Conservation (phyloP, 1,140 invertebrate species). For the Vollenhovia emeryi region DNA sequence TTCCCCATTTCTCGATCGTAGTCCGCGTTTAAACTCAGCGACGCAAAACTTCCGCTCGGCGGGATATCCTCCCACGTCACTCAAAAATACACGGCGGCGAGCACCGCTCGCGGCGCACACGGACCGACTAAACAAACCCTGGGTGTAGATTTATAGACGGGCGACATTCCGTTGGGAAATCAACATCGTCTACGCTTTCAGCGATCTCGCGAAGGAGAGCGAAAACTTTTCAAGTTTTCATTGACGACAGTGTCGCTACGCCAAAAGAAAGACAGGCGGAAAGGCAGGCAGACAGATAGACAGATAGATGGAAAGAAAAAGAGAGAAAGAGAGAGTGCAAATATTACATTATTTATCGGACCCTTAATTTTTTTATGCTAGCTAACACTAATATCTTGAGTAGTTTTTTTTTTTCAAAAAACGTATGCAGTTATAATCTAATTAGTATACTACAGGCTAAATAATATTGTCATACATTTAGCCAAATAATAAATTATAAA, state of each 20-base stretch:
- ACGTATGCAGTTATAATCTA: background rate
- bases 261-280: background rate
- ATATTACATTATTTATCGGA: background rate
- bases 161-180: slow-evolving; percentile 77
- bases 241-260: slow-evolving; percentile 37
- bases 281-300: background rate
- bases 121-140: slow-evolving; percentile 69
- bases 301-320: background rate
- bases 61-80: slow-evolving; percentile 5
- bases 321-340: background rate
- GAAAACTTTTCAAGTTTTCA: slow-evolving; percentile 73
- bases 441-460: no score
- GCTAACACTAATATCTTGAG: background rate
- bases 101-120: background rate
- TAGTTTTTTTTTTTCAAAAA: slow-evolving; percentile 6
- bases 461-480: no score
- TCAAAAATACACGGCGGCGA: slow-evolving; percentile 66
- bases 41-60: slow-evolving; percentile 1
- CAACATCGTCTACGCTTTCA: slow-evolving; percentile 74
- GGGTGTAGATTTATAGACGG: slow-evolving; percentile 78
- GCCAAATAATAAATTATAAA: no score
- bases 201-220: slow-evolving; percentile 61
- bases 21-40: slow-evolving; percentile 24
- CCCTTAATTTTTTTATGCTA: background rate
- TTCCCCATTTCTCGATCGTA: slow-evolving; percentile 60